phyloP scores from a whole-genome alignment of 2,797 vertebrate genomes.

The Vipera latastei region DNA sequence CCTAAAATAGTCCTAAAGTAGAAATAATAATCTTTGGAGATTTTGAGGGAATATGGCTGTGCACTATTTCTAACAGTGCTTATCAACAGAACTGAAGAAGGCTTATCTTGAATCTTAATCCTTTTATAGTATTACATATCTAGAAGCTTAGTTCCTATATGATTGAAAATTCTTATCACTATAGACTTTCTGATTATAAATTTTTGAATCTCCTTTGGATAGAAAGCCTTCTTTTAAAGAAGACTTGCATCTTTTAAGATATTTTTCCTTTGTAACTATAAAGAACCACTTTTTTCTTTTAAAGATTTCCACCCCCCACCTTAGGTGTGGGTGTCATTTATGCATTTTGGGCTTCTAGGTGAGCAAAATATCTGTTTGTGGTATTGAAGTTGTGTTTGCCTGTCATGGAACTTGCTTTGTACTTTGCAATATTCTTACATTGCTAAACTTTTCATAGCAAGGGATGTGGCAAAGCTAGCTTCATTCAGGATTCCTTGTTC shows the following conservation, averaged over 20 bases:
- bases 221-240: not conserved
- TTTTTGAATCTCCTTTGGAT: not conserved
- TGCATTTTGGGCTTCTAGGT: not conserved
- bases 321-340: not conserved
- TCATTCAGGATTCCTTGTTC: not conserved
- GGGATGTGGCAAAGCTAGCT: not conserved
- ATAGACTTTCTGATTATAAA: slow-evolving; percentile 1
- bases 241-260: not conserved
- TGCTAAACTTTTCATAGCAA: not conserved
- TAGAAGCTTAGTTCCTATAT: not conserved
- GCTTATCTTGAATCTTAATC: slow-evolving; percentile 4
- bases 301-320: rapidly evolving
- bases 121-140: not conserved
- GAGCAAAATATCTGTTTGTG: not conserved
- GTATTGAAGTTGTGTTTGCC: not conserved
- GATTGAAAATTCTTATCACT: not conserved
- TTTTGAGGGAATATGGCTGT: not conserved
- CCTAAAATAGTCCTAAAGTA: not conserved
- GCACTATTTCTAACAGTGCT: not conserved
- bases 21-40: not conserved
- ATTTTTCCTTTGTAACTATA: not conserved
- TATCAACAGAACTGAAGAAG: not conserved
- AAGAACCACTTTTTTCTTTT: not conserved
- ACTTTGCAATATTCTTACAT: not conserved
- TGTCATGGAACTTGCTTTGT: not conserved